Percentiles rank a stretch among this genome's conserved stretches.
phyloP scores from a whole-genome alignment of 2,113 vertebrate species.

The Nannospalax galili region DNA sequence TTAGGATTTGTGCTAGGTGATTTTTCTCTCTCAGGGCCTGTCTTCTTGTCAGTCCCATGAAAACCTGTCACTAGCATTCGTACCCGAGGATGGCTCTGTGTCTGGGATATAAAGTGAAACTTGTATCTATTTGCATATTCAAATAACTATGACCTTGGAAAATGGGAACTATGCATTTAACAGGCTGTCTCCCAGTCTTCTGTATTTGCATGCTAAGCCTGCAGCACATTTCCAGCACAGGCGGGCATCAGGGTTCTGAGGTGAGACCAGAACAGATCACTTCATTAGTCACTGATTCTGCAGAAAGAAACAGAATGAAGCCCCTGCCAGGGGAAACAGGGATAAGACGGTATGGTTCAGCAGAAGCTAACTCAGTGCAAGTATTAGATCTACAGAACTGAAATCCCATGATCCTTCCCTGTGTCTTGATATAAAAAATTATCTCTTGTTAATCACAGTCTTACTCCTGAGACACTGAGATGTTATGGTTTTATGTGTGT shows the following conservation, averaged over 20 bases:
- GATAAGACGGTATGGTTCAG: neutral
- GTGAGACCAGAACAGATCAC: neutral
- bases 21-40: neutral
- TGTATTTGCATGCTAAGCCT: no score
- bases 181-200: neutral
- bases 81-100: neutral
- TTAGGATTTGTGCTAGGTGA: neutral
- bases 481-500: neutral
- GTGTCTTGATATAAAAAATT: neutral
- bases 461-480: neutral
- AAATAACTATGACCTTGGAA: neutral
- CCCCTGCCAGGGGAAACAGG: neutral
- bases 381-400: neutral
- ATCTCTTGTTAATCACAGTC: neutral
- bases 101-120: neutral
- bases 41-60: rapidly evolving
- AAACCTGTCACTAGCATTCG: neutral
- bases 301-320: neutral
- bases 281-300: neutral
- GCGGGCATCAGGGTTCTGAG: neutral
- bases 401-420: neutral
- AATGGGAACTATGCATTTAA: neutral
- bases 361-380: neutral
- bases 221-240: neutral
- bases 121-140: neutral